Conservation (phyloP, 2,797 vertebrate species). For the Pampus argenteus region DNA sequence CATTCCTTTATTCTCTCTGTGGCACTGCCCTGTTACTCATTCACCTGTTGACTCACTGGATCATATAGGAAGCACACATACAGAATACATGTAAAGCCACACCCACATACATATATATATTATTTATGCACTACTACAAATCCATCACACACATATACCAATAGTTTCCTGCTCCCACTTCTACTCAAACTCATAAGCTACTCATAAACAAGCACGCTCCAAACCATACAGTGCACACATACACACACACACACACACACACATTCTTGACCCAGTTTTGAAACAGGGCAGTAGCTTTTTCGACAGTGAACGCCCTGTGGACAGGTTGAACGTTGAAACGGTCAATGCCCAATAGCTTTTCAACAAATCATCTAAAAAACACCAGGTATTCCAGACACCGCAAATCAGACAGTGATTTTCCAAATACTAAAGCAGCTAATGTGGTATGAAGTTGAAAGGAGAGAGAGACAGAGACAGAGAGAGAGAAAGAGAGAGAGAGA, state of each 20-base stretch:
- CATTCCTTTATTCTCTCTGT: conserved; percentile 50
- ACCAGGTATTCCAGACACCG: conserved; percentile 75
- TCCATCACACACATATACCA: not conserved
- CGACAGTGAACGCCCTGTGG: conserved; percentile 45
- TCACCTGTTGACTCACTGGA: conserved; percentile 43
- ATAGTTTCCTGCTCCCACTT: not conserved
- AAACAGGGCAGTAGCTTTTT: conserved; percentile 37
- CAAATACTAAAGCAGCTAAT: conserved; percentile 67
- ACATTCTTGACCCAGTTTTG: conserved; percentile 56
- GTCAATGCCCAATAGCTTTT: conserved; percentile 52
- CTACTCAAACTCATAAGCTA: conserved; percentile 6
- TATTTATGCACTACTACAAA: not conserved
- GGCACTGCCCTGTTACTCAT: conserved; percentile 8
- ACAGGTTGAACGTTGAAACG: conserved; percentile 42
- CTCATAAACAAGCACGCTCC: conserved; percentile 7
- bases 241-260: conserved; percentile 19
- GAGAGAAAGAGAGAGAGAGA: conserved; percentile 15
- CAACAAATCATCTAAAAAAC: conserved; percentile 64
- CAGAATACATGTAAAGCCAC: not conserved
- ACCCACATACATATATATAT: not conserved
- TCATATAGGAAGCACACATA: not conserved
- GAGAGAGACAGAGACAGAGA: conserved; percentile 19
- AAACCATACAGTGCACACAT: conserved; percentile 26
- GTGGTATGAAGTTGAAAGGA: conserved; percentile 51
- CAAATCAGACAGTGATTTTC: conserved; percentile 78